These are phyloP conservation scores for Hemichromis elongatus DNA, from an alignment of 2,113 vertebrate genomes.

Conservation along the genomic window DNA sequence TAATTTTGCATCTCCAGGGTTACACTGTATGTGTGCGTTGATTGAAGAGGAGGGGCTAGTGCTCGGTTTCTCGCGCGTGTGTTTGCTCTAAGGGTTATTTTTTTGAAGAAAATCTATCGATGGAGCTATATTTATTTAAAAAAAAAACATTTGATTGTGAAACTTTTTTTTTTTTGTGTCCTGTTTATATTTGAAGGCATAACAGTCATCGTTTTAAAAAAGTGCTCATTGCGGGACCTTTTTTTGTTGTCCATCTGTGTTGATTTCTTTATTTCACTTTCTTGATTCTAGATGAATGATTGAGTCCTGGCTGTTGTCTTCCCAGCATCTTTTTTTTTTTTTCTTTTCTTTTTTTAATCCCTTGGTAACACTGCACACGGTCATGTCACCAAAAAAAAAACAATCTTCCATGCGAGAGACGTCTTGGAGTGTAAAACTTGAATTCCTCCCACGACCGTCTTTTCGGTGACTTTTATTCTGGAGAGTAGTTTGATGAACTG, in stretches of 20 bases:
- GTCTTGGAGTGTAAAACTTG: conserved; percentile 58
- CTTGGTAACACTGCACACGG: conserved; percentile 29
- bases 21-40: not conserved
- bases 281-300: conserved; percentile 1
- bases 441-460: conserved; percentile 15
- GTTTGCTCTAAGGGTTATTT: conserved; percentile 18
- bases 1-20: conserved; percentile 28
- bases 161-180: conserved; percentile 25
- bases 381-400: conserved; percentile 10
- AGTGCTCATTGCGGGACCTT: conserved; percentile 15
- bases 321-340: conserved; percentile 1
- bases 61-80: not conserved
- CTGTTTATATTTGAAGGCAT: conserved; percentile 50
- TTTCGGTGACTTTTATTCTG: conserved; percentile 9
- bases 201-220: not conserved
- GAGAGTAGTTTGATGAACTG: not conserved
- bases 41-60: not conserved
- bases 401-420: conserved; percentile 54
- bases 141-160: conserved; percentile 49
- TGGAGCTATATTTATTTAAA: conserved; percentile 65
- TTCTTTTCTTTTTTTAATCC: not conserved
- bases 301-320: conserved; percentile 37
- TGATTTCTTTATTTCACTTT: not conserved
- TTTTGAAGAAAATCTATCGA: conserved; percentile 38
- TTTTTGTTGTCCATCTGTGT: not conserved